These are phyloP conservation scores for Uria aalge DNA, from an alignment of 2,113 vertebrate species.

Conservation along the genomic window DNA sequence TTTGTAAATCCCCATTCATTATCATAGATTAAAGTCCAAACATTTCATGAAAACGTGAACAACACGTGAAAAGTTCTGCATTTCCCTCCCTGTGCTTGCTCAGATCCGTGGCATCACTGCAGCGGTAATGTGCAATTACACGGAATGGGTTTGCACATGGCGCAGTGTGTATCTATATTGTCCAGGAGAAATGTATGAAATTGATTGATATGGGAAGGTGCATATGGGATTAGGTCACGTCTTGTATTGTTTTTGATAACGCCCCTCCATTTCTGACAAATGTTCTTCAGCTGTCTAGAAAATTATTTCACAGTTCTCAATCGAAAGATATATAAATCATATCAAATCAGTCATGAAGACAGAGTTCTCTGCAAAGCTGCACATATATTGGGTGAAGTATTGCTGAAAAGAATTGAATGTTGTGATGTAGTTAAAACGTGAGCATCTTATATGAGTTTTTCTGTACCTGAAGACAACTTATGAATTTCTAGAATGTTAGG, in stretches of 20 bases:
- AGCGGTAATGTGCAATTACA: not conserved
- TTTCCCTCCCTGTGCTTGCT: not conserved
- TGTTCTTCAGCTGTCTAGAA: slow-evolving; percentile 21
- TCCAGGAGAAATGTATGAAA: not conserved
- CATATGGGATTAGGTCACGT: not conserved
- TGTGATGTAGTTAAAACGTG: not conserved
- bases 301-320: not conserved
- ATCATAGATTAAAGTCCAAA: not conserved
- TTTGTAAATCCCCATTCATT: not conserved
- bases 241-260: not conserved
- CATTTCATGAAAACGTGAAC: not conserved
- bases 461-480: not conserved
- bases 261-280: not conserved
- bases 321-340: not conserved
- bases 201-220: not conserved
- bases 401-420: not conserved
- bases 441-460: not conserved
- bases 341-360: not conserved
- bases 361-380: not conserved
- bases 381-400: not conserved
- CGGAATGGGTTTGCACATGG: not conserved
- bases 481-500: not conserved
- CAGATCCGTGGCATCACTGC: not conserved
- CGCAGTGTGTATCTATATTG: not conserved
- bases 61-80: not conserved